Percentiles rank a stretch among this genome's conserved stretches.
phyloP scores from a whole-genome alignment of 2,113 vertebrate species.

The Mesoclemmys tuberculata region DNA sequence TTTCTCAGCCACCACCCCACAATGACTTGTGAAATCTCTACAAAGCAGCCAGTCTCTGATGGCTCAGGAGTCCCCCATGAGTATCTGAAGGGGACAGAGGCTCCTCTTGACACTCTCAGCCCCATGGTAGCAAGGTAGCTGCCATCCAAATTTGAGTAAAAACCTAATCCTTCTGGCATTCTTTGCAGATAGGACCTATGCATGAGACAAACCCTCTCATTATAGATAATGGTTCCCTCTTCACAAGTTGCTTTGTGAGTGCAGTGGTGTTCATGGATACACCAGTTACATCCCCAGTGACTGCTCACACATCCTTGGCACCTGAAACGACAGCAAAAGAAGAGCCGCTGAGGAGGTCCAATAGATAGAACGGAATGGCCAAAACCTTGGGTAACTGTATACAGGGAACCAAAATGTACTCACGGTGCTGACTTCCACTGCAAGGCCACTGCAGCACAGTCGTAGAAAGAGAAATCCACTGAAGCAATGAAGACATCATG shows the following conservation, averaged over 20 bases:
- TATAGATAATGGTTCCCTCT: conserved; percentile 90
- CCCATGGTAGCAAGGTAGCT: background rate
- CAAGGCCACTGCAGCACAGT: conserved; percentile 89
- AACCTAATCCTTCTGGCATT: background rate
- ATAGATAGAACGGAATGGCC: background rate
- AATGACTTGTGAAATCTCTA: background rate
- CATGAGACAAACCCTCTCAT: conserved; percentile 84
- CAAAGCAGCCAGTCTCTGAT: background rate
- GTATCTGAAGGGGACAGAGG: background rate
- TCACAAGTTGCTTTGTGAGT: conserved; percentile 92
- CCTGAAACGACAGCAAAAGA: conserved; percentile 68
- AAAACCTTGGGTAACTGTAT: conserved; percentile 20
- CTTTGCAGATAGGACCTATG: background rate
- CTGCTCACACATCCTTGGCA: conserved; percentile 94
- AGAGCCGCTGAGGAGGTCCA: background rate
- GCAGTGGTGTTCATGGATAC: conserved; percentile 92
- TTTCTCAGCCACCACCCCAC: background rate
- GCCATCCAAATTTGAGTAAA: background rate
- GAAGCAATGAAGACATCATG: conserved; percentile 84
- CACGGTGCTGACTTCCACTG: conserved; percentile 90
- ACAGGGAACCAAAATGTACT: conserved; percentile 75
- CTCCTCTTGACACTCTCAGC: background rate
- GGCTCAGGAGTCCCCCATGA: background rate
- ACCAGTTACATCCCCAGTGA: conserved; percentile 97
- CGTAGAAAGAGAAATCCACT: conserved; percentile 90